Conservation (phyloP, 2,113 vertebrate genomes). For the Alosa alosa region DNA sequence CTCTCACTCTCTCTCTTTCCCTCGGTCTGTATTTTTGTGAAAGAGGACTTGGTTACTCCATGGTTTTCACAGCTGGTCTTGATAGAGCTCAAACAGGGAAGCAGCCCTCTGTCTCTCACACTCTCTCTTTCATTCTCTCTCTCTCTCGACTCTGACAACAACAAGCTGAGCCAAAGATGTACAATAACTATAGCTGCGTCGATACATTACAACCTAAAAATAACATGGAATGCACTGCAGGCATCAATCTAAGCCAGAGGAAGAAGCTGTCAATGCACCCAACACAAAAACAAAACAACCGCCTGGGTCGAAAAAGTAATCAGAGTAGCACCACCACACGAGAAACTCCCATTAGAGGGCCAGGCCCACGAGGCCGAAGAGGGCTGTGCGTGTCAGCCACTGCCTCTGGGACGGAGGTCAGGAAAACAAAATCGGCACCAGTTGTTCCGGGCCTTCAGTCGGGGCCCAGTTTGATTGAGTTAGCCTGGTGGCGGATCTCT, state of each 20-base stretch:
- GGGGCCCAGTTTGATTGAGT: not conserved
- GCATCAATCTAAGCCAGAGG: conserved; percentile 19
- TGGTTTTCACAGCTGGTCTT: conserved; percentile 62
- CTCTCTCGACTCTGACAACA: conserved; percentile 36
- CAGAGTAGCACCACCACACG: not conserved
- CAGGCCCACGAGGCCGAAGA: not conserved
- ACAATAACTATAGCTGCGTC: conserved; percentile 29
- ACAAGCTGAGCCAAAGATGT: conserved; percentile 46
- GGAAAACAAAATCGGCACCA: not conserved
- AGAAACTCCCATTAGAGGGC: not conserved
- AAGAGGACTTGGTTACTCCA: conserved; percentile 29
- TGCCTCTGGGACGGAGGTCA: not conserved
- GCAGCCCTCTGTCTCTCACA: conserved; percentile 37
- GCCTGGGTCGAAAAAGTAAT: not conserved
- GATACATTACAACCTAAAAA: conserved; percentile 25
- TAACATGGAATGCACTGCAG: conserved; percentile 29
- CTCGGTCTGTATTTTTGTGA: not conserved
- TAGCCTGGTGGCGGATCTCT: not conserved
- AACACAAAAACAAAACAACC: not conserved
- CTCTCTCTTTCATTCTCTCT: not conserved
- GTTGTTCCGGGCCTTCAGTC: conserved; percentile 4
- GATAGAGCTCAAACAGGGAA: conserved; percentile 54
- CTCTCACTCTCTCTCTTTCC: conserved; percentile 10
- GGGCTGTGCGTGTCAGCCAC: not conserved
- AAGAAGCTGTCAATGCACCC: conserved; percentile 31